Conservation (phyloP, 2,113 vertebrate species). For the Callithrix jacchus region DNA sequence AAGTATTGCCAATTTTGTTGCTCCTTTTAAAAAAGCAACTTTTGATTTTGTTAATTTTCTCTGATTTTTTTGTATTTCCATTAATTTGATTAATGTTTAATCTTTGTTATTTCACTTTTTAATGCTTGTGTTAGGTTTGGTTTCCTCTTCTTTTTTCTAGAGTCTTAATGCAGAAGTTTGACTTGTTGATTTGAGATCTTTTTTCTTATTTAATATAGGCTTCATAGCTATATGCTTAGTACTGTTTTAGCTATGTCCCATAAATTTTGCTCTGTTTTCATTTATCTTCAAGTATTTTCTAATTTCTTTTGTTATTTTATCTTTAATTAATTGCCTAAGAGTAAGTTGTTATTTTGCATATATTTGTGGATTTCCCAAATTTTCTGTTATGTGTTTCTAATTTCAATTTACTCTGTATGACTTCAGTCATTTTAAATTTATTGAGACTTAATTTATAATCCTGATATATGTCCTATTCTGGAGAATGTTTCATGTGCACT, state of each 20-base stretch:
- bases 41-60: background rate
- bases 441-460: background rate
- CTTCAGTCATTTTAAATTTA: conserved; percentile 34
- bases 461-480: background rate
- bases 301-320: background rate
- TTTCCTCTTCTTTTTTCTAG: background rate
- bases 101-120: background rate
- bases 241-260: background rate
- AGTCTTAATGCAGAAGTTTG: background rate
- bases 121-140: background rate
- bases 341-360: background rate
- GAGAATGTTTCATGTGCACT: background rate
- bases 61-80: background rate
- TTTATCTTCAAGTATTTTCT: conserved; percentile 3
- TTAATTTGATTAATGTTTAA: background rate
- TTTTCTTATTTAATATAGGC: background rate
- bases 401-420: background rate
- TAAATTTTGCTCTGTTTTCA: background rate
- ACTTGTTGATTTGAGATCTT: background rate
- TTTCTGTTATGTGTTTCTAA: background rate
- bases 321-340: background rate
- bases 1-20: background rate
- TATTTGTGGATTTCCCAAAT: background rate
- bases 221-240: background rate
- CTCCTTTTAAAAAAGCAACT: background rate